Evolutionary conservation across 2,113 vertebrate genomes (phyloP).

Genomic region (Rhynchomys soricoides): DNA sequence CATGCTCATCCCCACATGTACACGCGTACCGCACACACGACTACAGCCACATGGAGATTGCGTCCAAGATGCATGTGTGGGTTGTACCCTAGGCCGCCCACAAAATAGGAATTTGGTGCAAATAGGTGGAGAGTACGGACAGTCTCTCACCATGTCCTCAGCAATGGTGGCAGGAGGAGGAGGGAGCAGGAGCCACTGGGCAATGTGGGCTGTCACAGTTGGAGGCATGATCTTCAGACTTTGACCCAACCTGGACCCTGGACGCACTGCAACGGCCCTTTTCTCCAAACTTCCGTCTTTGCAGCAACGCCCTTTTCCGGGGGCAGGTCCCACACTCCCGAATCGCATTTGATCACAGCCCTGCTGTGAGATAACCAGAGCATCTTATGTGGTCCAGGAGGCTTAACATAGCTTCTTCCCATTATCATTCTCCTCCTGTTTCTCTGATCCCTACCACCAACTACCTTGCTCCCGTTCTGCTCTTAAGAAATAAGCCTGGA

Average conservation of each 20-base stretch:
- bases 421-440: neutral
- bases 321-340: neutral
- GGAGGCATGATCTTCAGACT: neutral
- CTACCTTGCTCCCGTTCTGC: neutral
- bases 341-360: neutral
- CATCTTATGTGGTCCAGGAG: neutral
- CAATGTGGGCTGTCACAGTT: neutral
- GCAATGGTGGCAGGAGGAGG: neutral
- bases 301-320: neutral
- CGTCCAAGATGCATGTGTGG: conserved; percentile 5
- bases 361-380: neutral
- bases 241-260: neutral
- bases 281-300: neutral
- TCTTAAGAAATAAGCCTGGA: neutral
- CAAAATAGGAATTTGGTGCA: neutral
- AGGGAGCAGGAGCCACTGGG: neutral
- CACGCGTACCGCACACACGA: neutral
- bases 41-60: neutral
- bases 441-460: neutral
- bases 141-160: neutral
- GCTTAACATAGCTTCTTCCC: neutral
- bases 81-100: conserved; percentile 2
- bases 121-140: neutral
- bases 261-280: neutral
- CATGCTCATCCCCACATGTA: conserved; percentile 57